These are phyloP conservation scores for Hypanus sabinus DNA, from an alignment of 2,113 vertebrate species.

Conservation along the genomic window DNA sequence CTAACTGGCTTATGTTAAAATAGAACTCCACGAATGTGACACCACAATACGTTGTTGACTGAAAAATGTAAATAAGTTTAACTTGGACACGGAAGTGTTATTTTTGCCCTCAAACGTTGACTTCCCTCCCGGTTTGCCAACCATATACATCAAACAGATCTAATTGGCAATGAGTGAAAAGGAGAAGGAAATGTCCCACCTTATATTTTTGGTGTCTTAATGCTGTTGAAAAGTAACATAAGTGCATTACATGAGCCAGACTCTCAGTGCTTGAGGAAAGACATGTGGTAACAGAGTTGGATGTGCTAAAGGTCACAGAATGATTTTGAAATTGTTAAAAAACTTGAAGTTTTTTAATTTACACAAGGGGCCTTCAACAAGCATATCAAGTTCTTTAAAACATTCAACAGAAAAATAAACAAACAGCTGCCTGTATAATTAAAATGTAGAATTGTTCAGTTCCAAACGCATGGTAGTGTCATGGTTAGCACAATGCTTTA, in stretches of 20 bases:
- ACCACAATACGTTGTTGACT: neutral
- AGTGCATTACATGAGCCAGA: neutral
- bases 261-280: neutral
- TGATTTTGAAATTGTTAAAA: neutral
- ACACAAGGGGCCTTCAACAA: neutral
- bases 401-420: slow-evolving; percentile 27
- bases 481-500: too few species aligned
- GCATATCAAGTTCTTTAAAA: slow-evolving; percentile 1
- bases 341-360: slow-evolving; percentile 25
- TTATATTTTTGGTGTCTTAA: slow-evolving; percentile 4
- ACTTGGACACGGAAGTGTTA: neutral
- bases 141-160: neutral
- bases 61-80: slow-evolving; percentile 2
- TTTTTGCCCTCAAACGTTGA: neutral
- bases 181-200: neutral
- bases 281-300: slow-evolving; percentile 28
- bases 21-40: neutral
- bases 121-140: neutral
- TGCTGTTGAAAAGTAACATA: slow-evolving; percentile 8
- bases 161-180: slow-evolving; percentile 15
- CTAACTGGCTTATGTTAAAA: neutral
- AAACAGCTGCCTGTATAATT: slow-evolving; percentile 7
- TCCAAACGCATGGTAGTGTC: too few species aligned
- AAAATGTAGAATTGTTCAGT: too few species aligned
- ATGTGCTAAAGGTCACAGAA: slow-evolving; percentile 28